Conservation (phyloP, 2,888 invertebrate species). For the Drosophila austrosaltans region DNA sequence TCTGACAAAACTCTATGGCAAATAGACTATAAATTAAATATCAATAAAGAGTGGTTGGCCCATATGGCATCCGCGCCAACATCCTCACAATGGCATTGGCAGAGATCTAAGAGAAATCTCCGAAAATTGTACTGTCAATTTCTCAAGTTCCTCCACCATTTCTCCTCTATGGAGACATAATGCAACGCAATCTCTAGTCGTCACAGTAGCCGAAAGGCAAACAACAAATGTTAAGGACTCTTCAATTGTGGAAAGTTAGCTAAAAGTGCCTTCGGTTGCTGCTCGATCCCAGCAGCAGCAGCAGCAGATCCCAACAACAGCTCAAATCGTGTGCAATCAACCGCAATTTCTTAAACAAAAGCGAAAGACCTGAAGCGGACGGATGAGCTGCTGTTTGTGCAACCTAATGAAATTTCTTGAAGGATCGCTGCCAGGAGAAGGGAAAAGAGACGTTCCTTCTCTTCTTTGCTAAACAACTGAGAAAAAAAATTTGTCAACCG, state of each 20-base stretch:
- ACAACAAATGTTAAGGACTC: constrained; percentile 52
- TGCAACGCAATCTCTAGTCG: constrained; percentile 25
- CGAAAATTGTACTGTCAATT: constrained; percentile 70
- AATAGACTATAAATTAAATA: constrained; percentile 80
- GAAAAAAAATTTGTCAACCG: constrained; percentile 71
- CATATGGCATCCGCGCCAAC: constrained; percentile 16
- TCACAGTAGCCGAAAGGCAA: constrained; percentile 52
- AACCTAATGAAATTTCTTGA: constrained; percentile 70
- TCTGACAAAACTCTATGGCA: constrained; percentile 40
- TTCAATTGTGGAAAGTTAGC: constrained; percentile 65
- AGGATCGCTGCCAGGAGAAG: constrained; percentile 61
- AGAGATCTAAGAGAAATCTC: constrained; percentile 56
- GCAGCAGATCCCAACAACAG: constrained; percentile 5
- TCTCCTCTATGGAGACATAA: constrained; percentile 9
- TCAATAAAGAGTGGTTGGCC: constrained; percentile 58
- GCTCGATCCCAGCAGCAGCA: constrained; percentile 25
- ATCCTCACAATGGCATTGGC: not conserved
- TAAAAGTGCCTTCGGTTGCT: constrained; percentile 52
- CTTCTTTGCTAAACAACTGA: not conserved
- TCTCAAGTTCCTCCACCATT: constrained; percentile 32
- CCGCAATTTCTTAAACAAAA: constrained; percentile 74
- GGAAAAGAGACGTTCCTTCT: not conserved
- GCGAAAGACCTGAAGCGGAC: constrained; percentile 29
- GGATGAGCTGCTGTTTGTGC: constrained; percentile 72
- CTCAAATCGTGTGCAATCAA: constrained; percentile 79